Conservation (phyloP, 2,797 vertebrate species). For the Parauchenoglanis punctatus region DNA sequence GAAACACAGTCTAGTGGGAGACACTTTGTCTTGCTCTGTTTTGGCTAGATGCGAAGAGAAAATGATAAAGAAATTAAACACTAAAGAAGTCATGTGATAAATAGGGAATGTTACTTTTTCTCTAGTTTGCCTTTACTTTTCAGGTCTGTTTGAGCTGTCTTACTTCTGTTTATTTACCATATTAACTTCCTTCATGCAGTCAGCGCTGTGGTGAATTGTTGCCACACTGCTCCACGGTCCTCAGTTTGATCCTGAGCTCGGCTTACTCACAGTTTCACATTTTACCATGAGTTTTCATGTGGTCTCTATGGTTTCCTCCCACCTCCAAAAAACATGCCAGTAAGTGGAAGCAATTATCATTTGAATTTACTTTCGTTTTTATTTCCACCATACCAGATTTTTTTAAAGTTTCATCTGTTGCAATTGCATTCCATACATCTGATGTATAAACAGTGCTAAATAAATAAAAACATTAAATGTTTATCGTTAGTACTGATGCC, state of each 20-base stretch:
- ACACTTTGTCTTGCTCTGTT: constrained; percentile 3
- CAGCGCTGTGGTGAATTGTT: neutral
- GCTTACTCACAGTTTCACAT: neutral
- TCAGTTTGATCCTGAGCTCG: neutral
- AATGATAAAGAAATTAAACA: constrained; percentile 11
- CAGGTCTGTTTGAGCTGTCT: neutral
- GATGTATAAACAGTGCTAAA: neutral
- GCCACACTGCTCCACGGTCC: no score
- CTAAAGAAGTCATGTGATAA: neutral
- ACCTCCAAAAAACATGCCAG: neutral
- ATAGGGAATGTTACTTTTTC: neutral
- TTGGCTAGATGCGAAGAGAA: constrained; percentile 5
- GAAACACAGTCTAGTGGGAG: neutral
- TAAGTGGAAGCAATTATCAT: neutral
- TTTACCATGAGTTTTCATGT: constrained; percentile 1
- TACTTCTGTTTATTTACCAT: neutral
- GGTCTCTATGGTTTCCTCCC: neutral
- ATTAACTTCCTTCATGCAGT: neutral
- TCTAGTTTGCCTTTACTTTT: neutral
- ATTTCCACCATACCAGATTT: neutral
- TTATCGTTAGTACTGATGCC: no score
- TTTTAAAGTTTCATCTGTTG: neutral
- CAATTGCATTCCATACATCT: neutral
- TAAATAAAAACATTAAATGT: neutral
- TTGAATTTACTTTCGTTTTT: neutral